These are phyloP conservation scores for Lasioglossum pauxillum DNA, from an alignment of 2,888 invertebrate genomes.

Conservation along the genomic window DNA sequence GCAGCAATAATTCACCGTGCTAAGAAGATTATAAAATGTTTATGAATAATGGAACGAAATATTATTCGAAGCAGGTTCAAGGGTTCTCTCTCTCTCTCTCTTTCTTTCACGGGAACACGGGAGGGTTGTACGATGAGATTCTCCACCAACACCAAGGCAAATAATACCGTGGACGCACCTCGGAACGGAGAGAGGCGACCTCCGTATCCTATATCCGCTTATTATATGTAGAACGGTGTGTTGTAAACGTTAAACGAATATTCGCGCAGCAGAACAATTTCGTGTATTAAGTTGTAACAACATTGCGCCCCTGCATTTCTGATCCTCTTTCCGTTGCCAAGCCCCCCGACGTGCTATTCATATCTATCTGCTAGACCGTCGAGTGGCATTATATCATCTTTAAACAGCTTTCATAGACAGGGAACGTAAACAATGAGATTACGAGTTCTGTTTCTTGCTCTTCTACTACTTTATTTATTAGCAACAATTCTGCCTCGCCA, in stretches of 20 bases:
- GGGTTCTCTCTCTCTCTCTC: conserved; percentile 37
- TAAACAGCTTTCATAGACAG: conserved; percentile 45
- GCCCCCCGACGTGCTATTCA: conserved; percentile 42
- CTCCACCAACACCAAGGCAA: conserved; percentile 42
- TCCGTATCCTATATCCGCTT: conserved; percentile 47
- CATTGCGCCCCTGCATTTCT: conserved; percentile 66
- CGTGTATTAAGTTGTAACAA: conserved; percentile 79
- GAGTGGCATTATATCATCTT: conserved; percentile 35
- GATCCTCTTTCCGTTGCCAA: conserved; percentile 58
- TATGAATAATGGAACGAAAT: conserved; percentile 82
- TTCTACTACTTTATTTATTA: conserved; percentile 6
- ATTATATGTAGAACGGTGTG: conserved; percentile 42
- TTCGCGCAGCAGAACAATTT: conserved; percentile 75
- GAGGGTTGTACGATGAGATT: conserved; percentile 49
- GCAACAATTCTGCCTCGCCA: neutral
- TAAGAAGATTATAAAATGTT: conserved; percentile 82
- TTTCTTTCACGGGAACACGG: neutral
- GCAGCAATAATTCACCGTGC: conserved; percentile 77
- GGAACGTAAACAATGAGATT: conserved; percentile 42
- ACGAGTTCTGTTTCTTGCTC: neutral
- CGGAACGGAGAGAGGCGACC: conserved; percentile 17
- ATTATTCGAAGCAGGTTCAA: conserved; percentile 67
- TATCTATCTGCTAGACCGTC: conserved; percentile 29
- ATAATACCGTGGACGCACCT: conserved; percentile 44
- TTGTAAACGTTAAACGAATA: conserved; percentile 69